These are phyloP conservation scores for Mormyrus iriodes DNA, from an alignment of 2,113 vertebrate genomes.

Conservation along the genomic window DNA sequence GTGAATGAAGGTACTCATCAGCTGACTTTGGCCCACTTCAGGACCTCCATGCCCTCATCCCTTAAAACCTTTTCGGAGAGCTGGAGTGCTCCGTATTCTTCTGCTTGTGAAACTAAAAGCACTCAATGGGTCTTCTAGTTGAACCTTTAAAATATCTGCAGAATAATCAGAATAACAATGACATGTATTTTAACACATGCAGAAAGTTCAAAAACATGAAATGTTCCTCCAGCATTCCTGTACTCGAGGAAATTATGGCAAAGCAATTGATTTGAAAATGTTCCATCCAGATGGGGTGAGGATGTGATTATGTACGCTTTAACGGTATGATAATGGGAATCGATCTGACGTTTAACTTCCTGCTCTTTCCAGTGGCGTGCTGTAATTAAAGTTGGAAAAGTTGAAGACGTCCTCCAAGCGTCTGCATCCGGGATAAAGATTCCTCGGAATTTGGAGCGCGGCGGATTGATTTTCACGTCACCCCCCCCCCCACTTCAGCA, in stretches of 20 bases:
- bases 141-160: not conserved
- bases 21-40: not conserved
- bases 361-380: not conserved
- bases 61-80: not conserved
- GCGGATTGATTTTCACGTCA: not conserved
- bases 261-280: not conserved
- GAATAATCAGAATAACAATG: not conserved
- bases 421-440: not conserved
- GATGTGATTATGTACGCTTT: not conserved
- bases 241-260: not conserved
- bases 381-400: slow-evolving; percentile 1
- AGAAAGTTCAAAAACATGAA: not conserved
- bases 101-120: not conserved
- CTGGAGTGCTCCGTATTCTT: not conserved
- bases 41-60: not conserved
- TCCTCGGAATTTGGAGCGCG: not conserved
- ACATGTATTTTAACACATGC: not conserved
- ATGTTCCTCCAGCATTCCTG: not conserved
- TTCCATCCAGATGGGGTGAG: too few relatives aligned
- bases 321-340: not conserved
- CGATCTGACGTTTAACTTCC: not conserved
- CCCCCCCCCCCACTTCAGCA: not conserved
- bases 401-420: not conserved
- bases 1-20: not conserved
- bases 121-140: not conserved